Evolutionary conservation across 1,140 invertebrate species (phyloP).

Genomic region (Adelges cooleyi): DNA sequence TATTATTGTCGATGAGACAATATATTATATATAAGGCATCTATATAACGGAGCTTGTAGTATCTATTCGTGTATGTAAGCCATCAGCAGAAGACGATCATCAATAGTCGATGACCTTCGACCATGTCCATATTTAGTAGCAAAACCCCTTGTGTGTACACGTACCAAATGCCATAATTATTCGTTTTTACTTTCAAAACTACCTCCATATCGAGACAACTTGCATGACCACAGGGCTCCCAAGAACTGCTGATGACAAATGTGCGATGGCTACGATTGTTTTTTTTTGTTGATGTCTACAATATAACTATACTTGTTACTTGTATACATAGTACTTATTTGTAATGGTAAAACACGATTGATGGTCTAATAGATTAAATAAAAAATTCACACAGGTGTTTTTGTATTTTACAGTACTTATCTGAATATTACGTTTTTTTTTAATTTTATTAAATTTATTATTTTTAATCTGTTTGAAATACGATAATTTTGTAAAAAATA

Average conservation of each 20-base stretch:
- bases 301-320: no score
- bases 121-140: constrained; percentile 17
- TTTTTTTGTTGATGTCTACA: no score
- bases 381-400: no score
- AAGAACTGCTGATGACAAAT: background rate
- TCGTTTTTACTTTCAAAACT: constrained; percentile 26
- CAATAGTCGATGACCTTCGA: constrained; percentile 12
- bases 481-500: no score
- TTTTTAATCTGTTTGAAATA: no score
- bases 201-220: constrained; percentile 23
- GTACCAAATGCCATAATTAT: background rate
- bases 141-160: background rate
- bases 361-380: no score
- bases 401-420: no score
- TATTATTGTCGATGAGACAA: no score
- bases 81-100: background rate
- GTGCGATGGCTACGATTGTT: background rate
- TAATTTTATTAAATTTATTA: no score
- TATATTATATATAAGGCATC: background rate
- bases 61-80: background rate
- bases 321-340: no score
- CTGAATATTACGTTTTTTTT: no score
- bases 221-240: constrained; percentile 16
- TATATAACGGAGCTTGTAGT: constrained; percentile 9
- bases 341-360: no score